These are phyloP conservation scores for Cheilinus undulatus DNA, from an alignment of 2,113 vertebrate species.

Conservation along the genomic window DNA sequence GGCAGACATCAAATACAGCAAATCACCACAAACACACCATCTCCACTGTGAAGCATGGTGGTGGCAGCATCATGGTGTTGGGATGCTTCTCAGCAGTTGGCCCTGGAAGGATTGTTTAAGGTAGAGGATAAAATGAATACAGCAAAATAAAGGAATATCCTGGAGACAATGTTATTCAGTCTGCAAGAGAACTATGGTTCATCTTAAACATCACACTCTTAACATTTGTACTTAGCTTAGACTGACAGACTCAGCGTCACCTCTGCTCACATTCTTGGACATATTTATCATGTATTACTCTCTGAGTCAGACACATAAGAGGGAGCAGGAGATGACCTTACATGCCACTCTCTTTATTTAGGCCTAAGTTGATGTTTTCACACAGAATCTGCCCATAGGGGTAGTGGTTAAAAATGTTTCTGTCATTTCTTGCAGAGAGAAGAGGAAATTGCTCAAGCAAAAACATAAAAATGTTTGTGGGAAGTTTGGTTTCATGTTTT, in stretches of 20 bases:
- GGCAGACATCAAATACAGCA: too few species aligned
- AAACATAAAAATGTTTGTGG: background rate
- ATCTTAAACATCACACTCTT: background rate
- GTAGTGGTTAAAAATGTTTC: conserved; percentile 7
- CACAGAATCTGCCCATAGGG: background rate
- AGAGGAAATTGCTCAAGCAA: conserved; percentile 29
- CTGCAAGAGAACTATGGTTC: too few species aligned
- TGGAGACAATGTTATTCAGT: too few species aligned
- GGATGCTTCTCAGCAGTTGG: too few species aligned
- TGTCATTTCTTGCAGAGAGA: background rate
- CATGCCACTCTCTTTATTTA: background rate
- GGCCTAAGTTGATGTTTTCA: background rate
- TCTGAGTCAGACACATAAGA: conserved; percentile 28
- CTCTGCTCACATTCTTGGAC: conserved; percentile 14
- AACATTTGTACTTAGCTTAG: background rate
- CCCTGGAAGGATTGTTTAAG: too few species aligned
- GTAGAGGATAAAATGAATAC: too few species aligned
- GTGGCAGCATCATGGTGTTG: too few species aligned
- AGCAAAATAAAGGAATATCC: too few species aligned
- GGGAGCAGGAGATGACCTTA: background rate
- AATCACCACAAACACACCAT: too few species aligned
- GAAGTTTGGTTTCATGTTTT: background rate
- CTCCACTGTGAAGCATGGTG: too few species aligned
- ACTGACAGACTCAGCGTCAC: background rate
- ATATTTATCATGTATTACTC: background rate